phyloP scores from a whole-genome alignment of 1,140 invertebrate genomes.

The Papilio polyxenes region DNA sequence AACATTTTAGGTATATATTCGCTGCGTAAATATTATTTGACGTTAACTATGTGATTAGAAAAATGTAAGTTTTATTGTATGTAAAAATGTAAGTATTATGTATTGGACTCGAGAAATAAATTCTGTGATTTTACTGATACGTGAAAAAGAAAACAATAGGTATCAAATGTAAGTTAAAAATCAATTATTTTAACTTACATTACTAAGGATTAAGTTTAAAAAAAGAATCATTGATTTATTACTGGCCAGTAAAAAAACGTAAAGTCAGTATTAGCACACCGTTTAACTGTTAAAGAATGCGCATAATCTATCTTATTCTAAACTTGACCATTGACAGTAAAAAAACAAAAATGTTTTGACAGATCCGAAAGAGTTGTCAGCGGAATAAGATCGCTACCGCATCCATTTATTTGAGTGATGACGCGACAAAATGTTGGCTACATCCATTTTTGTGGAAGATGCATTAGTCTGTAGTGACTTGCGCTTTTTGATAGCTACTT shows the following conservation, averaged over 20 bases:
- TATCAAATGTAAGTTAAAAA: too few species aligned
- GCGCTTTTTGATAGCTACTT: slow-evolving; percentile 44
- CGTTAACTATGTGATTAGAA: not conserved
- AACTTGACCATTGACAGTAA: slow-evolving; percentile 28
- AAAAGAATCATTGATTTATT: not conserved
- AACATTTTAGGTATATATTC: not conserved
- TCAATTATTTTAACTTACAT: not conserved
- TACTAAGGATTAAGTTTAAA: not conserved
- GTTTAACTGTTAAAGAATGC: not conserved
- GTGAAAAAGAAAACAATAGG: not conserved
- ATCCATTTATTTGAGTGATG: slow-evolving; percentile 56
- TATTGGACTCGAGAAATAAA: not conserved
- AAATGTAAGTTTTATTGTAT: not conserved
- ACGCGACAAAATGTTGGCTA: slow-evolving; percentile 47
- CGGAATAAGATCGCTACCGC: slow-evolving; percentile 40
- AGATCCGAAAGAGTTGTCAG: slow-evolving; percentile 40
- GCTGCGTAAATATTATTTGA: not conserved
- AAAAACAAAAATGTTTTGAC: slow-evolving; percentile 54
- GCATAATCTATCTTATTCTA: slow-evolving; percentile 31
- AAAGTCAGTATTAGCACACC: slow-evolving; percentile 3
- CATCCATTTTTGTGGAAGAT: slow-evolving; percentile 40
- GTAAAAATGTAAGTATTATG: too few species aligned
- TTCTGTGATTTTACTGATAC: not conserved
- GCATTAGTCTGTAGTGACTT: slow-evolving; percentile 51
- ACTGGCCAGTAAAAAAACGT: not conserved